A percentile compares a stretch with the other conserved stretches of the same genome.
These are phyloP conservation scores for Diorhabda elongata DNA, from an alignment of 1,140 invertebrate genomes.

Conservation along the genomic window DNA sequence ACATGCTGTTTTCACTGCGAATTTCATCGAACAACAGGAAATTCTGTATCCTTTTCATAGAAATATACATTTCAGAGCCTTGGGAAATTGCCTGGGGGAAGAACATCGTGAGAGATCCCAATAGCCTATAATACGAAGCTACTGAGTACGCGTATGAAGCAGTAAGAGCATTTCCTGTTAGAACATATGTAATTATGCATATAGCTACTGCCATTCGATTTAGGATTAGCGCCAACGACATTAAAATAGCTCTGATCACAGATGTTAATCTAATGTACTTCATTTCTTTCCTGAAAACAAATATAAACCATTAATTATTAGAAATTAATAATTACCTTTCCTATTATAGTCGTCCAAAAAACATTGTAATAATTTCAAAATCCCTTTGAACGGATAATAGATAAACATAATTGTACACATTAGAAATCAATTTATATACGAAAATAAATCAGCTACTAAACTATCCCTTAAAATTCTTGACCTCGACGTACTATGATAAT, in stretches of 20 bases:
- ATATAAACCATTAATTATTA: neutral
- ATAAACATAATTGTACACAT: no score
- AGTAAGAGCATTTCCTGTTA: constrained; percentile 61
- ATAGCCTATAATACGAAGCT: constrained; percentile 67
- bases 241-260: constrained; percentile 65
- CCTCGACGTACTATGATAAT: no score
- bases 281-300: constrained; percentile 38
- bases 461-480: no score
- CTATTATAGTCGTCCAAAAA: neutral
- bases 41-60: constrained; percentile 61
- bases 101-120: constrained; percentile 67
- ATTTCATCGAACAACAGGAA: constrained; percentile 48
- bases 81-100: constrained; percentile 59
- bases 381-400: no score
- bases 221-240: constrained; percentile 68
- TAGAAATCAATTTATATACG: no score
- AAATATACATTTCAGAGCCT: constrained; percentile 63
- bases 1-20: no score
- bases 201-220: constrained; percentile 73
- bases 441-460: no score
- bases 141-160: constrained; percentile 72
- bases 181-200: constrained; percentile 68
- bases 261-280: constrained; percentile 35
- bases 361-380: no score
- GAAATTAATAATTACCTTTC: neutral